Evolutionary conservation across 2,113 vertebrate genomes (phyloP).

Genomic region (Steatornis caripensis): DNA sequence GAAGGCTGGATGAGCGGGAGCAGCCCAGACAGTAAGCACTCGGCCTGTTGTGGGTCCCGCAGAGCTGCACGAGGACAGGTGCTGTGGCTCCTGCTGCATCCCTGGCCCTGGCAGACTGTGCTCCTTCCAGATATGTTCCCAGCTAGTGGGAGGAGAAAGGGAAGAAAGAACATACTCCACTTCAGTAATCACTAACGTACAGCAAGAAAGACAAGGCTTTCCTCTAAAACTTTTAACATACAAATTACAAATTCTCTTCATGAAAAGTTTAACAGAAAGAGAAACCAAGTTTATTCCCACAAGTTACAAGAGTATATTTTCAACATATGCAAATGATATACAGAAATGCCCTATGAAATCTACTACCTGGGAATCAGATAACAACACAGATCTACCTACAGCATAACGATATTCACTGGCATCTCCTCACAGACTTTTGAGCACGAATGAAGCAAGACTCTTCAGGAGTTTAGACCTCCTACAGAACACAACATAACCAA

Average conservation of each 20-base stretch:
- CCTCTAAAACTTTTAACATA: not conserved
- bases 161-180: not conserved
- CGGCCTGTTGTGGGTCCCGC: not conserved
- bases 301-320: not conserved
- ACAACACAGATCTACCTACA: not conserved
- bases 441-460: not conserved
- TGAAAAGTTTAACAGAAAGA: not conserved
- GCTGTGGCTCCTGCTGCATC: not conserved
- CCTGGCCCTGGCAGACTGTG: not conserved
- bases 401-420: not conserved
- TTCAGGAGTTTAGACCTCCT: not conserved
- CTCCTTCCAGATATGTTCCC: not conserved
- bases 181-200: not conserved
- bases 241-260: not conserved
- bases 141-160: not conserved
- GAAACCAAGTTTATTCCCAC: not conserved
- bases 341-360: not conserved
- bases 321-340: not conserved
- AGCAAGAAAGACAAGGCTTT: not conserved
- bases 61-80: fast-evolving
- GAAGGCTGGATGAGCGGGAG: not conserved
- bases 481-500: not conserved
- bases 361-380: conserved; percentile 14
- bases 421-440: not conserved
- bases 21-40: not conserved